Evolutionary conservation across 2,113 vertebrate genomes (phyloP).

Genomic region (Benthochromis sp.): DNA sequence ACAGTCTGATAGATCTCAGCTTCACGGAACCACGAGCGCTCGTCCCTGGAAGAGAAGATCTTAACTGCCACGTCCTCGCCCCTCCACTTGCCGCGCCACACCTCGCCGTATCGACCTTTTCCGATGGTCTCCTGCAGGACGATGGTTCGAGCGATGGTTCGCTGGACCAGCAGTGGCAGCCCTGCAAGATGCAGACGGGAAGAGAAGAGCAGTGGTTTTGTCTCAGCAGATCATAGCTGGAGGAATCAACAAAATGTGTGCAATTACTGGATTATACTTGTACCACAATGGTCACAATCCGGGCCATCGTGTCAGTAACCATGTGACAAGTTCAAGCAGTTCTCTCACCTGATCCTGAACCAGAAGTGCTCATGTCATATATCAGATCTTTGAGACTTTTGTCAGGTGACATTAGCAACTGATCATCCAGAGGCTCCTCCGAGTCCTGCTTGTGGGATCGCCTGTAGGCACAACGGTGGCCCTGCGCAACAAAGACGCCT

Average conservation of each 20-base stretch:
- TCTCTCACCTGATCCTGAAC: constrained; percentile 87
- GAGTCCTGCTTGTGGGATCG: constrained; percentile 69
- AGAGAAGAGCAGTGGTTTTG: neutral
- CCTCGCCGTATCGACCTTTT: constrained; percentile 92
- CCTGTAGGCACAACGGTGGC: constrained; percentile 61
- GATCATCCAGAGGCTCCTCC: constrained; percentile 82
- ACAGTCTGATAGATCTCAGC: constrained; percentile 97
- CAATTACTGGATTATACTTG: neutral
- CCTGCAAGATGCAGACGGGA: constrained; percentile 60
- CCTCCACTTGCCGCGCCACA: constrained; percentile 95
- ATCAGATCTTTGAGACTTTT: constrained; percentile 90
- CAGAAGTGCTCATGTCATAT: constrained; percentile 88
- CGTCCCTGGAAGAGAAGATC: constrained; percentile 95
- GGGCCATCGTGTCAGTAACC: neutral
- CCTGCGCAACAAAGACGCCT: constrained; percentile 60
- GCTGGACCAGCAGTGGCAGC: constrained; percentile 88
- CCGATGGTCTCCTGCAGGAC: constrained; percentile 93
- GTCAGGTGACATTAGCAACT: constrained; percentile 72
- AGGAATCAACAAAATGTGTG: neutral
- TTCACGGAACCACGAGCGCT: constrained; percentile 96
- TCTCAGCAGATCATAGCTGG: neutral
- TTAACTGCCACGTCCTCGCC: constrained; percentile 97
- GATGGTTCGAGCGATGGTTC: constrained; percentile 93
- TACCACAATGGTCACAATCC: neutral
- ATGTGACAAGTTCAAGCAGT: neutral